Base-by-base conservation (phyloP, 2,888 invertebrate species). In the Hoplodrina ambigua region DNA sequence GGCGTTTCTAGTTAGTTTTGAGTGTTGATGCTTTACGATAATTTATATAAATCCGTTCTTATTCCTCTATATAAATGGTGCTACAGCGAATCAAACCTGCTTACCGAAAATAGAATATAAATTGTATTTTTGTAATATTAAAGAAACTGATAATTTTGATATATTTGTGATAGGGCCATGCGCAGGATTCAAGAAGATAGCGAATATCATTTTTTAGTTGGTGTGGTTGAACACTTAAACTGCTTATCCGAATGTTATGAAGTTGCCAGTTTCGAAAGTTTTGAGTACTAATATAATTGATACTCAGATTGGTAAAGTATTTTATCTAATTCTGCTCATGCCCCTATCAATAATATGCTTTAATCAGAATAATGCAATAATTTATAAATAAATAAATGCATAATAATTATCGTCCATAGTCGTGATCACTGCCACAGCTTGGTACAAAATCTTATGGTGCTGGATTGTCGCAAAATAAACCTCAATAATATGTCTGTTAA, bases 391-490 rank as follows among this genome's bases (percentile, higher is more conserved):
- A 81, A 75, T 84, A 82, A 74, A 85, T 87, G 85, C 86, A 85
- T 87, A 84, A 79, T 79, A 80, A 75, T 15, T 69, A 49, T 81
- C 84, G 85, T 83, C 83, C 83, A 84, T 79, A 72, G 68, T 66
- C 46, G 63, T 78, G 46, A 46, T 17, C 89, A 91, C 90, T 91
- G 91, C 92, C 92, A 87, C 85, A 85, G 89, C 84, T 89, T 86
- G 88, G 92, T 93, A 92, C 92, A 93, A 93, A 92, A 82, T 78
- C 58, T 74, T 85, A 75, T 88, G 93, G 92, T 93, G 93, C 93
- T 93, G 84, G 79, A 78, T 73, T 61, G 82, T 89, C 85, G 80
- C 86, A 86, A 89, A 74, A 62, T 67, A 55, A 69, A 78, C 67
- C 69, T 78, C 69, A 70, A 64, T 69, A 25, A 46, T 30, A 60